Conservation (phyloP, 2,797 vertebrate genomes). For the Protonibea diacanthus region DNA sequence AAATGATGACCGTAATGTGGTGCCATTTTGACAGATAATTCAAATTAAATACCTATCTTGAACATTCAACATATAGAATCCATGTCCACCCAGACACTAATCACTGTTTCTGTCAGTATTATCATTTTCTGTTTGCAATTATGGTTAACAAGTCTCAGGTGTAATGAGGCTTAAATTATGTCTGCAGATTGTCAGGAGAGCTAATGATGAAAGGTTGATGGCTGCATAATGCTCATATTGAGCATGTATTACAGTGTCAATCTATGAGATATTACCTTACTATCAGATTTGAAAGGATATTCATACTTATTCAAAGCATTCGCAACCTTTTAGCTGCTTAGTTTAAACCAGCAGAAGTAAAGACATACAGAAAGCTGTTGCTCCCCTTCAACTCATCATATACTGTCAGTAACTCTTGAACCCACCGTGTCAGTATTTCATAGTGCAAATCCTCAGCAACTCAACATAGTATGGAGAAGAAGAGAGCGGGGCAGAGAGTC, state of each 20-base stretch:
- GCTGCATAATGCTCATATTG: not conserved
- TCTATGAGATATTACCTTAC: conserved; percentile 9
- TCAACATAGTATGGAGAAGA: conserved; percentile 22
- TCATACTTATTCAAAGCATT: conserved; percentile 7
- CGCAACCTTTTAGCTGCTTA: not conserved
- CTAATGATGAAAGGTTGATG: conserved; percentile 27
- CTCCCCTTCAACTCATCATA: not conserved
- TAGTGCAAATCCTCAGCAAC: conserved; percentile 1
- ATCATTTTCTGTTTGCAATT: conserved; percentile 24
- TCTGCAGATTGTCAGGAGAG: conserved; percentile 35
- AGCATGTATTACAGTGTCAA: not conserved
- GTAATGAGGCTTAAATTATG: conserved; percentile 46
- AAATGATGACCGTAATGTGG: not conserved
- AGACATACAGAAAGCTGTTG: not conserved
- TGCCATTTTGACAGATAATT: conserved; percentile 7
- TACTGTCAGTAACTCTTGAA: conserved; percentile 9
- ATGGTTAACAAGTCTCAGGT: conserved; percentile 29
- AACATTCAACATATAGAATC: conserved; percentile 22
- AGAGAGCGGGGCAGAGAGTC: not conserved
- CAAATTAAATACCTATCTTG: conserved; percentile 3
- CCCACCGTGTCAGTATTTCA: conserved; percentile 2
- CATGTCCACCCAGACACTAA: conserved; percentile 29
- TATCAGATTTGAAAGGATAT: not conserved
- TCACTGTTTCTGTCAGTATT: conserved; percentile 3
- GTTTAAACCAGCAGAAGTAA: not conserved